Evolutionary conservation across 2,888 invertebrate genomes (phyloP), one percentile per base, ranked within the genome.

Genomic region (Hanleya hanleyi): DNA sequence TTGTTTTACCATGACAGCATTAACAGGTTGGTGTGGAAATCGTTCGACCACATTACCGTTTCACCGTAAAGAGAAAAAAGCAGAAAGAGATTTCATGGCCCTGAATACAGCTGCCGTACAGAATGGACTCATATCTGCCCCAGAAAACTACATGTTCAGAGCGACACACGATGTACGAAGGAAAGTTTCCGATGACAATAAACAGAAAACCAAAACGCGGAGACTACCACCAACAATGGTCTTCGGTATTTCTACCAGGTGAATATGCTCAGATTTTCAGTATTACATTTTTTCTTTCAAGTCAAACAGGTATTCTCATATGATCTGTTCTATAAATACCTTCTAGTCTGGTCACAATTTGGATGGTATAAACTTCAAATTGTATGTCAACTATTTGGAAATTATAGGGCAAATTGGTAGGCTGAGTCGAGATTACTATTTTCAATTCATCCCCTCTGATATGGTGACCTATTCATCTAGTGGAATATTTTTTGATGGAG

Each of bases 181-280:
- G 33, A 83, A 82, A 66, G 78, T 83, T 7, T 76, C 84, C 62
- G 82, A 83, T 57, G 82, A 83, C 41, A 81, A 82, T 18, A 80
- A 81, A 35, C 81, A 78, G 67, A 82, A 80, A 68, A 74, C 67
- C n/a, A 71, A 79, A 70, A 81, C 81, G 9, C 70, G 86, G 15
- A 79, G 86, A 47, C 76, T 88, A n/a, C 87, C 87, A 1, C 87
- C 88, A 0, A 79, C 83, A 26, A 86, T 86, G 85, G 88, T 88
- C 5, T 90, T 83, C 78, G 90, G 90, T 12, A 84, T 87, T 64
- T 82, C 86, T 18, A 88, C 88, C 57, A 86, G 89, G 89, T 88
- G 70, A 50, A 64, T 7, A 51, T n/a, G n/a, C n/a, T n/a, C n/a
- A n/a, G n/a, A n/a, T n/a, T n/a, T n/a, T n/a, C n/a, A n/a, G n/a